Base-by-base conservation (phyloP, 1,140 invertebrate genomes). In the Drosophila lini region DNA sequence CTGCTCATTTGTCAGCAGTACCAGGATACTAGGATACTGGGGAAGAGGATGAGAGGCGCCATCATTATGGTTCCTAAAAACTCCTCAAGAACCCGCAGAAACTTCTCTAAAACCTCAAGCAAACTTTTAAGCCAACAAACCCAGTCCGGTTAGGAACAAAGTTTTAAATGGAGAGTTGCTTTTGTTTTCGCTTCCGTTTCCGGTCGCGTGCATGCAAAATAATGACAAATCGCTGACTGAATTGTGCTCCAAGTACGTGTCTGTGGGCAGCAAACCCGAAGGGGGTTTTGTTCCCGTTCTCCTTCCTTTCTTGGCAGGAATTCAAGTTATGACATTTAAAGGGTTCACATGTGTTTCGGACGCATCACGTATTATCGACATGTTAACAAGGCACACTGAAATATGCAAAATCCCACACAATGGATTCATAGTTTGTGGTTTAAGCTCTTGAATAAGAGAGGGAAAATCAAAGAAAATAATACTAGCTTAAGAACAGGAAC, bases 201-300 rank as follows among this genome's bases (percentile, higher is more conserved):
- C 75, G 56, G 55, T 82, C 45, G 65, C 28, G 36, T 76, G 76
- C 71, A 80, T 82, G 76, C 83, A 82, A 82, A 86, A 48, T 77
- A 86, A 86, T 80, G 76, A 86, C 80, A 88, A 86, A 86, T 86
- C 68, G 68, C 60, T 36, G 25, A 41, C 47, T 55, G 71, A 80
- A 80, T 74, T 73, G 83, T 64, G 76, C 22, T 42, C 56, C 57
- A 44, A 67, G 63, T 74, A 82, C 82, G 80, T 88, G 83, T 59
- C 64, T 60, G 58, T 59, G 63, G 69, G 38, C 65, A 11, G 40
- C 36, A 10, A 47, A 44, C 40, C 11, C 13, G 1, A 22, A 22
- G 22, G 22, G 22, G 22, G 22, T 22, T 22, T 22, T 22, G 19
- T 64, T 9, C 50, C 42, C 44, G 0, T 8, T 19, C 40, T 36